Evolutionary conservation across 1,140 invertebrate genomes (phyloP).

Genomic region (Trinorchestia longiramus): DNA sequence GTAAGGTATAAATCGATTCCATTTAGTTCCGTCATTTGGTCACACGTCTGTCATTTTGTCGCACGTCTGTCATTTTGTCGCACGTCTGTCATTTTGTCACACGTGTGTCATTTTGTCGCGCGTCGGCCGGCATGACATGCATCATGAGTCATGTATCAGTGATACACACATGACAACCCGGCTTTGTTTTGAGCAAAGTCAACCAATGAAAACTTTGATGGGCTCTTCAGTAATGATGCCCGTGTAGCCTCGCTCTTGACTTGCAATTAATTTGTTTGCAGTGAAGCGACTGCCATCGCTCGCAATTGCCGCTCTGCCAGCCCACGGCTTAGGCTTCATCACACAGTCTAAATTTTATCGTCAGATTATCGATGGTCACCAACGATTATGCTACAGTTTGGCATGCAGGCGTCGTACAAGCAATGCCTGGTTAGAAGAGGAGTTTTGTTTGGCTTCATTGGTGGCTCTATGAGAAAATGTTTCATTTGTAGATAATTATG

Average conservation of each 20-base stretch:
- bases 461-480: background rate
- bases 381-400: background rate
- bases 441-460: background rate
- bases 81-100: too few species aligned
- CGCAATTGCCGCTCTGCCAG: background rate
- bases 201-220: slow-evolving; percentile 29
- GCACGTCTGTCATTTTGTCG: too few species aligned
- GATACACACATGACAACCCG: background rate
- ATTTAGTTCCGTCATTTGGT: too few species aligned
- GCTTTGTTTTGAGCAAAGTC: background rate
- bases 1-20: too few species aligned
- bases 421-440: background rate
- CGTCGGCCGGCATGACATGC: background rate
- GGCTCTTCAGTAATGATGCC: slow-evolving; percentile 20
- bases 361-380: background rate
- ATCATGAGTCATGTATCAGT: background rate
- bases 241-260: slow-evolving; percentile 19
- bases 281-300: background rate
- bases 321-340: background rate
- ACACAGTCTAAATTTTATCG: background rate
- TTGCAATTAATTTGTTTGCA: slow-evolving; percentile 46
- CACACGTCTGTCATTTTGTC: too few species aligned
- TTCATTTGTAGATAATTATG: background rate
- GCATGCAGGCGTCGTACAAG: background rate
- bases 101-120: background rate